Conservation (phyloP, 2,113 vertebrate species). For the Phainopepla nitens region DNA sequence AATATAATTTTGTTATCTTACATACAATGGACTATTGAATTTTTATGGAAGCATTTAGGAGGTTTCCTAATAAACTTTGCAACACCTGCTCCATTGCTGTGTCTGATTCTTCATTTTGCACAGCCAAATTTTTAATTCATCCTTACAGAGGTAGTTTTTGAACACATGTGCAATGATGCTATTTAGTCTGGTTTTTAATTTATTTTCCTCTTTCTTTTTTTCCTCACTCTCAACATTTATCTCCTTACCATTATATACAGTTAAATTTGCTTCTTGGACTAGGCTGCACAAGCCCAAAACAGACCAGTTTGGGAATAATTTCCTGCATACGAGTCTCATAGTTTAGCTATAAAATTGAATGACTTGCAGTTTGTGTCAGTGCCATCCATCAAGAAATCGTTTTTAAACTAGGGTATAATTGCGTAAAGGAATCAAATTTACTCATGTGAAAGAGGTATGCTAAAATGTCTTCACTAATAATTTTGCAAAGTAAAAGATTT, state of each 20-base stretch:
- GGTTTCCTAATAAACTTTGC: constrained; percentile 2
- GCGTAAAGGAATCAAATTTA: constrained; percentile 5
- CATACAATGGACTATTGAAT: not conserved
- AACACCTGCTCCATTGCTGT: not conserved
- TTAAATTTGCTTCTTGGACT: not conserved
- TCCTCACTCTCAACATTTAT: not conserved
- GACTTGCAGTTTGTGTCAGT: not conserved
- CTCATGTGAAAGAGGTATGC: not conserved
- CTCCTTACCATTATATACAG: not conserved
- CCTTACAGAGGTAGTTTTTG: not conserved
- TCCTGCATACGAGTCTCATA: not conserved
- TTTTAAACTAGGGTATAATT: constrained; percentile 4
- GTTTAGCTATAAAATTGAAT: constrained; percentile 29
- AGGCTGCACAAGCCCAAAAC: not conserved
- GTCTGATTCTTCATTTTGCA: not conserved
- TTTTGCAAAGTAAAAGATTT: not conserved
- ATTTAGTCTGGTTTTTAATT: not conserved
- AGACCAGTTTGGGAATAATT: not conserved
- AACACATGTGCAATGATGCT: not conserved
- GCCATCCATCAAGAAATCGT: not conserved
- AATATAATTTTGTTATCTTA: not conserved
- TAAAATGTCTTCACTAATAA: not conserved
- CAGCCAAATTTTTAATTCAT: not conserved
- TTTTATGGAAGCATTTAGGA: not conserved
- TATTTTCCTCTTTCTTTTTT: not conserved